Conservation (phyloP, 92 coral and sea anemone genomes). For the Porites lobata region DNA sequence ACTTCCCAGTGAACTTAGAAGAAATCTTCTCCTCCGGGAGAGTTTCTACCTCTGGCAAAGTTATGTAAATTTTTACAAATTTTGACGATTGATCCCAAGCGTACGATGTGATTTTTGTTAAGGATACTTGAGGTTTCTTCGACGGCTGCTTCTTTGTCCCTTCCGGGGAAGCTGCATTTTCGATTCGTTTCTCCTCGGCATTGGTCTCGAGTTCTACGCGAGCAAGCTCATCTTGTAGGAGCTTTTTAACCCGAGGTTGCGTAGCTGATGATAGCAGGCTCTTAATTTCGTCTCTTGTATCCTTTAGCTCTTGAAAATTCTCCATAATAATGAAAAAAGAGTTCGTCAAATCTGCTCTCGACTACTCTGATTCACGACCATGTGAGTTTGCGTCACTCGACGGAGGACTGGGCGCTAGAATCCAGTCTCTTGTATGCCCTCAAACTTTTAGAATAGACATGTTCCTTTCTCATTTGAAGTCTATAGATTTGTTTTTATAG, state of each 20-base stretch:
- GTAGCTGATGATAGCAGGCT: conserved; percentile 64
- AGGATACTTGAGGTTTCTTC: conserved; percentile 62
- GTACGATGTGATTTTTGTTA: conserved; percentile 74
- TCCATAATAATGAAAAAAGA: conserved; percentile 61
- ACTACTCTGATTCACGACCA: neutral
- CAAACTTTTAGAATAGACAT: neutral
- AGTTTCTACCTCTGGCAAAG: conserved; percentile 84
- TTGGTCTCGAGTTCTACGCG: conserved; percentile 74
- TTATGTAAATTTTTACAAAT: conserved; percentile 88
- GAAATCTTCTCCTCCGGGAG: conserved; percentile 78
- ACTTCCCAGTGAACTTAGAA: conserved; percentile 67
- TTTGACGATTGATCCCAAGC: conserved; percentile 95
- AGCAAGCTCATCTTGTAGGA: conserved; percentile 76
- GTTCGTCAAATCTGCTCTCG: too few relatives aligned
- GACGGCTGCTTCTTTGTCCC: conserved; percentile 32
- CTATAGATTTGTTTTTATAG: conserved; percentile 28
- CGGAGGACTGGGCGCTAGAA: conserved; percentile 37
- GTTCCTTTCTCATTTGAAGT: neutral
- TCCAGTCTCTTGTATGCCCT: neutral
- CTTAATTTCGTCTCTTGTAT: conserved; percentile 69
- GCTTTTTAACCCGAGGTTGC: conserved; percentile 79
- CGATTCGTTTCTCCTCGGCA: conserved; percentile 29
- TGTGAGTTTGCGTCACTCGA: conserved; percentile 6
- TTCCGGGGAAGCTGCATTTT: conserved; percentile 10
- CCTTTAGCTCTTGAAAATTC: conserved; percentile 57